Conservation (phyloP, 2,888 invertebrate species). For the Didymodactylos carnosus region DNA sequence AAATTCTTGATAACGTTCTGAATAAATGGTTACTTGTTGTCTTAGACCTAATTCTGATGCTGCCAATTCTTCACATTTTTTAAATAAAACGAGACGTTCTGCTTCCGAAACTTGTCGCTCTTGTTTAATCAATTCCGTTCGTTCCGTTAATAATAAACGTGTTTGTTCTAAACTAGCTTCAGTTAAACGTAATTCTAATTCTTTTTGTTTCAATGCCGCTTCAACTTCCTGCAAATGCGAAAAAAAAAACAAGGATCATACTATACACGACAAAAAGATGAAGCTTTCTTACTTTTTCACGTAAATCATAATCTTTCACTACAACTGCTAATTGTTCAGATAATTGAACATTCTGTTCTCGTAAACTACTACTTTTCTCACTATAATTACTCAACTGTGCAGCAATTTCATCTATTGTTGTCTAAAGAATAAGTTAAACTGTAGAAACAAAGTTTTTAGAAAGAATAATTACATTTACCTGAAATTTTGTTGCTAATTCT, state of each 20-base stretch:
- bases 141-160: constrained; percentile 29
- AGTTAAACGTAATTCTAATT: constrained; percentile 53
- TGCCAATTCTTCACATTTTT: constrained; percentile 44
- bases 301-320: constrained; percentile 57
- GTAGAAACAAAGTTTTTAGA: background rate
- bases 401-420: constrained; percentile 63
- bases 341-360: constrained; percentile 69
- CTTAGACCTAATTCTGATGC: constrained; percentile 52
- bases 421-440: constrained; percentile 25
- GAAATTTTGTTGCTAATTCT: constrained; percentile 66
- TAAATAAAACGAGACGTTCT: constrained; percentile 16
- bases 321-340: constrained; percentile 59
- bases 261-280: no score
- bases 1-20: constrained; percentile 73
- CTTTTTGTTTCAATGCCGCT: constrained; percentile 47
- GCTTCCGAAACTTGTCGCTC: constrained; percentile 15
- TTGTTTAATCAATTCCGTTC: constrained; percentile 39
- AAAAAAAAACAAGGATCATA: constrained; percentile 16
- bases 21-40: constrained; percentile 48
- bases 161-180: constrained; percentile 56
- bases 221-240: constrained; percentile 48
- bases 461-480: constrained; percentile 31
- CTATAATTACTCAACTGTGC: constrained; percentile 62
- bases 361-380: constrained; percentile 61
- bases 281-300: constrained; percentile 60